A percentile compares a stretch with the other conserved stretches of the same genome.
These are phyloP conservation scores for Epistrophe eligans DNA, from an alignment of 2,888 invertebrate genomes.

Conservation along the genomic window DNA sequence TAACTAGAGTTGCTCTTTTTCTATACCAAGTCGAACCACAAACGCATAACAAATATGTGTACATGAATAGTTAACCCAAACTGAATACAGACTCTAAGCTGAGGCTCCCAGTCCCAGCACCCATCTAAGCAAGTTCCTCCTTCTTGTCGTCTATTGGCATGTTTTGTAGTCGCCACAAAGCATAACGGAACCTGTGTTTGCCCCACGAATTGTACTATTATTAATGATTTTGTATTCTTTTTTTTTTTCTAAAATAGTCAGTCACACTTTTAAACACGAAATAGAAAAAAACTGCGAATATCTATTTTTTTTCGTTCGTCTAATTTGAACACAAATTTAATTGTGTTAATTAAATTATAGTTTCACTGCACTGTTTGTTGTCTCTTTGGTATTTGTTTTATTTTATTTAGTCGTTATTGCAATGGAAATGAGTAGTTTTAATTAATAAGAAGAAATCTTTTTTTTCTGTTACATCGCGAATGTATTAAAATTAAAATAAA, in stretches of 20 bases:
- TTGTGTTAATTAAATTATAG: slow-evolving; percentile 66
- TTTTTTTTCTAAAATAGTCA: slow-evolving; percentile 16
- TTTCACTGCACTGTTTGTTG: slow-evolving; percentile 49
- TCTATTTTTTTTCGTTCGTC: slow-evolving; percentile 30
- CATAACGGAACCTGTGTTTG: slow-evolving; percentile 71
- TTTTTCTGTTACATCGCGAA: slow-evolving; percentile 39
- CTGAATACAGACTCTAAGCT: slow-evolving; percentile 2
- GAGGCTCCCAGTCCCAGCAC: slow-evolving; percentile 21
- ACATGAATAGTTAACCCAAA: slow-evolving; percentile 3
- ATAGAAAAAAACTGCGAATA: slow-evolving; percentile 42
- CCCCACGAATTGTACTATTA: slow-evolving; percentile 66
- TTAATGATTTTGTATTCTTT: slow-evolving; percentile 54
- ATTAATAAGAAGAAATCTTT: slow-evolving; percentile 27
- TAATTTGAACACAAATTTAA: slow-evolving; percentile 27
- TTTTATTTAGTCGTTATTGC: slow-evolving; percentile 17
- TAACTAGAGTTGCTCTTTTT: slow-evolving; percentile 33
- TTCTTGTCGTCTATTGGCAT: slow-evolving; percentile 62
- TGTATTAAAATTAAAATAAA: slow-evolving; percentile 62
- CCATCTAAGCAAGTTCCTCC: slow-evolving; percentile 53
- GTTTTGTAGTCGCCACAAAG: slow-evolving; percentile 68
- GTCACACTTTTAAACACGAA: slow-evolving; percentile 56
- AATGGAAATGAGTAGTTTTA: slow-evolving; percentile 38
- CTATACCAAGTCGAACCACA: slow-evolving; percentile 35
- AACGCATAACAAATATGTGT: slow-evolving; percentile 25
- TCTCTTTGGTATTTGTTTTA: slow-evolving; percentile 60